Evolutionary conservation across 37 sponge, comb jelly and placozoan species (phyloP).

Genomic region (Geodia barretti): DNA sequence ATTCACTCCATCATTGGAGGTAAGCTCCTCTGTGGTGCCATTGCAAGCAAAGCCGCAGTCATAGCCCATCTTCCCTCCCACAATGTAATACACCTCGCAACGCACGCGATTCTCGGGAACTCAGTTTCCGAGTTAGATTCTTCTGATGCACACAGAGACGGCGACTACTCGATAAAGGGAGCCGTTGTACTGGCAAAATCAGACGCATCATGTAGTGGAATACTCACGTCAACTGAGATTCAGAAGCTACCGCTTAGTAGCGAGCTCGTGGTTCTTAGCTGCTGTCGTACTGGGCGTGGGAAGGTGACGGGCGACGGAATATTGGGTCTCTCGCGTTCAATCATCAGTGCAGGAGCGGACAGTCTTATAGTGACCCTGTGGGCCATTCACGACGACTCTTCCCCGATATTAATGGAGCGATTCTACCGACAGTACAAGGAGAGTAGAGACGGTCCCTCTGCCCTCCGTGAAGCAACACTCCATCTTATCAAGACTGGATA

Average conservation of each 20-base stretch:
- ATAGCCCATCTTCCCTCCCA: neutral
- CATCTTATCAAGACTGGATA: neutral
- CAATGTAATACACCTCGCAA: slow-evolving; percentile 48
- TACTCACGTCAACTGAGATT: slow-evolving; percentile 43
- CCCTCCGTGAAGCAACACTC: slow-evolving; percentile 30
- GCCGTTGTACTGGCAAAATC: slow-evolving; percentile 45
- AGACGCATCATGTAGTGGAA: slow-evolving; percentile 31
- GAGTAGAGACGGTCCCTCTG: slow-evolving; percentile 30
- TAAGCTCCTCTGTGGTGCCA: neutral
- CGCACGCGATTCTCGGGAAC: slow-evolving; percentile 46
- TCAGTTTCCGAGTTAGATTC: slow-evolving; percentile 25
- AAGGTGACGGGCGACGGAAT: slow-evolving; percentile 59
- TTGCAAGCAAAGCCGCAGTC: slow-evolving; percentile 37
- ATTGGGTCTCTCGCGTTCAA: slow-evolving; percentile 50
- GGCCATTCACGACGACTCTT: slow-evolving; percentile 47
- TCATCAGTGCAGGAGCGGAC: slow-evolving; percentile 36
- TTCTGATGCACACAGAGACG: neutral
- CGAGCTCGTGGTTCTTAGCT: slow-evolving; percentile 45
- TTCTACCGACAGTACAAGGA: slow-evolving; percentile 30
- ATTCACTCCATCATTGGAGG: slow-evolving; percentile 22
- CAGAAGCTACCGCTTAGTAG: slow-evolving; percentile 11
- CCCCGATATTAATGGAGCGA: slow-evolving; percentile 23
- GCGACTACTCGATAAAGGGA: slow-evolving; percentile 52
- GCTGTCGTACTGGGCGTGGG: slow-evolving; percentile 54
- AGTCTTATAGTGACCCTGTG: slow-evolving; percentile 41